Evolutionary conservation across 2,113 vertebrate species (phyloP).

Genomic region (Clupea harengus): DNA sequence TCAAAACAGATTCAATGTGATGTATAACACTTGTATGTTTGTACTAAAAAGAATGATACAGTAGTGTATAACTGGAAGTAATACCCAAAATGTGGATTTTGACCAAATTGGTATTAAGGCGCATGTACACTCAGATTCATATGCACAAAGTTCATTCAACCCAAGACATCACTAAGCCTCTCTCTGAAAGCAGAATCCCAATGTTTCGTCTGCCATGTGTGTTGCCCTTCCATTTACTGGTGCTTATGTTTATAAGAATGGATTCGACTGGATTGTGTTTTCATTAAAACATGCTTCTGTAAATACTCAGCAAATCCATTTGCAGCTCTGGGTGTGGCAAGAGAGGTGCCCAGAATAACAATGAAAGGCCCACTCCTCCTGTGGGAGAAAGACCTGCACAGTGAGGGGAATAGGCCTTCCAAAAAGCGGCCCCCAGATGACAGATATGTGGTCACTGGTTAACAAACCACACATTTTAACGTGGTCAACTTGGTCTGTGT

Average conservation of each 20-base stretch:
- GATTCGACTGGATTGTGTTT: slow-evolving; percentile 5
- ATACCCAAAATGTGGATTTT: too few species aligned
- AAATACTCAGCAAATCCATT: slow-evolving; percentile 6
- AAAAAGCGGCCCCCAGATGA: background rate
- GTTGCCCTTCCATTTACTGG: background rate
- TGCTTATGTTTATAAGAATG: background rate
- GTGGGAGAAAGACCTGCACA: background rate
- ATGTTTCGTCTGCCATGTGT: background rate
- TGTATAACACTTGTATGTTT: too few species aligned
- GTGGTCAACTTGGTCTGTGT: too few species aligned
- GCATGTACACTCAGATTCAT: too few species aligned
- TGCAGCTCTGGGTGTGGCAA: background rate
- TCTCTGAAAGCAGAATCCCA: background rate
- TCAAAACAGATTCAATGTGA: too few species aligned
- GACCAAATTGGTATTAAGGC: too few species aligned
- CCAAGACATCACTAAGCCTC: background rate
- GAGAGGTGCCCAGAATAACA: slow-evolving; percentile 3
- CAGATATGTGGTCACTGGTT: background rate
- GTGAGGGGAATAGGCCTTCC: background rate
- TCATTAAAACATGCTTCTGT: background rate
- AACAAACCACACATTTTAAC: background rate
- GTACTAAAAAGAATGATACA: too few species aligned
- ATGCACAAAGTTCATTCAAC: background rate
- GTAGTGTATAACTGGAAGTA: too few species aligned
- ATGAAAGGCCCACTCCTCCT: background rate